phyloP scores from a whole-genome alignment of 1,140 invertebrate species.

The Temnothorax nylanderi region DNA sequence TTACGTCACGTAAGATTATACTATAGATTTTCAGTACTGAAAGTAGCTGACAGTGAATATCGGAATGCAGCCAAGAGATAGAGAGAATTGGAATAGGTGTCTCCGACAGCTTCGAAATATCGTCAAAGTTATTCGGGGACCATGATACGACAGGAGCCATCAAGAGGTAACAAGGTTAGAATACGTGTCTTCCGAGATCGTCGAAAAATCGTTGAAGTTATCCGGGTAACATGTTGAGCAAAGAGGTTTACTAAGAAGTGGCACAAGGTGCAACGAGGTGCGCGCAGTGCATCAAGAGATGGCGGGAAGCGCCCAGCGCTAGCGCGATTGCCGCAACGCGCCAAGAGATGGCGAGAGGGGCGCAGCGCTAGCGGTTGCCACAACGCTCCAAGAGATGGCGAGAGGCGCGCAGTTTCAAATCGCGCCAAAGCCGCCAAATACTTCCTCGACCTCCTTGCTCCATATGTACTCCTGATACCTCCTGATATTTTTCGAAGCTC shows the following conservation, averaged over 20 bases:
- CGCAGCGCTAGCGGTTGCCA: too few relatives aligned
- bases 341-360: too few relatives aligned
- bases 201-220: conserved; percentile 21
- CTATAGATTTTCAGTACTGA: too few relatives aligned
- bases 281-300: too few relatives aligned
- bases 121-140: not conserved
- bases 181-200: not conserved
- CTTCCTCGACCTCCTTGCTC: not conserved
- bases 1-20: too few relatives aligned
- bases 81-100: not conserved
- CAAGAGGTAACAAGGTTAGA: conserved; percentile 5
- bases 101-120: not conserved
- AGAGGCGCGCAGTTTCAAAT: too few relatives aligned
- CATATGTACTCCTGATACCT: not conserved
- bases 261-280: too few relatives aligned
- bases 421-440: too few relatives aligned
- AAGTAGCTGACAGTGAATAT: too few relatives aligned
- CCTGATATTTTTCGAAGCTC: conserved; percentile 8
- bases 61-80: not conserved
- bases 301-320: too few relatives aligned
- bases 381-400: too few relatives aligned
- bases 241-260: not conserved
- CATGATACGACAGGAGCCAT: not conserved
- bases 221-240: not conserved
- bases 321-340: too few relatives aligned